Evolutionary conservation across 2,113 vertebrate genomes (phyloP).

Genomic region (Platichthys flesus): DNA sequence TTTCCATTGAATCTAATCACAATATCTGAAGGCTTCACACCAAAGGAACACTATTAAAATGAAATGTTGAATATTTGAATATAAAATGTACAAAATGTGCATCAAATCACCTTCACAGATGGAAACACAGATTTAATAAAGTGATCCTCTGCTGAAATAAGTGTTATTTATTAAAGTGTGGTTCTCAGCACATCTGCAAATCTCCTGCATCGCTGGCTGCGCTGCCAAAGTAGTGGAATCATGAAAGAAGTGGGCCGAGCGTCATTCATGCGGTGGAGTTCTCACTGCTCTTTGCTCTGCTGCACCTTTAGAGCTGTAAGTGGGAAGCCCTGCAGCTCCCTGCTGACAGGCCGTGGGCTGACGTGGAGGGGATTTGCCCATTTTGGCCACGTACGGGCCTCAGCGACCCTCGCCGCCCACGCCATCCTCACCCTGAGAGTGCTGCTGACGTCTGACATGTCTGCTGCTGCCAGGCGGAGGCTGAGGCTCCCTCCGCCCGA

Average conservation of each 20-base stretch:
- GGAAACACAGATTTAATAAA: too few species aligned
- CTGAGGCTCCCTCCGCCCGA: conserved; percentile 45
- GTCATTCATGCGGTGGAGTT: conserved; percentile 29
- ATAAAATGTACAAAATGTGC: background rate
- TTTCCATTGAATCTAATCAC: too few species aligned
- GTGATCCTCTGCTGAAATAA: too few species aligned
- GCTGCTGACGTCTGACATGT: conserved; percentile 71
- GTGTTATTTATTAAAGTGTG: too few species aligned
- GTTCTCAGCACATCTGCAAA: background rate
- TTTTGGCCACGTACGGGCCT: conserved; percentile 54
- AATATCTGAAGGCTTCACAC: too few species aligned
- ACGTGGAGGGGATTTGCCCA: conserved; percentile 68
- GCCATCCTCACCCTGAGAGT: conserved; percentile 36
- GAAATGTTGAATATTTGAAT: too few species aligned
- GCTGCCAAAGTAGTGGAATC: conserved; percentile 11
- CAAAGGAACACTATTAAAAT: too few species aligned
- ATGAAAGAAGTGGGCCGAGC: background rate
- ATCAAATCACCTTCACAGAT: background rate
- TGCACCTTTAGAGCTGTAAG: conserved; percentile 45
- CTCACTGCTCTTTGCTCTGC: conserved; percentile 10
- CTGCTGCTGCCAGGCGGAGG: conserved; percentile 57
- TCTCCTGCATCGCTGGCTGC: background rate
- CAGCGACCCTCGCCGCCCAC: conserved; percentile 68
- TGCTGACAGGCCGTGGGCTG: conserved; percentile 51
- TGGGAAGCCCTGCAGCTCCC: conserved; percentile 38